Evolutionary conservation across 2,113 vertebrate genomes (phyloP).

Genomic region (Fulmarus glacialis): DNA sequence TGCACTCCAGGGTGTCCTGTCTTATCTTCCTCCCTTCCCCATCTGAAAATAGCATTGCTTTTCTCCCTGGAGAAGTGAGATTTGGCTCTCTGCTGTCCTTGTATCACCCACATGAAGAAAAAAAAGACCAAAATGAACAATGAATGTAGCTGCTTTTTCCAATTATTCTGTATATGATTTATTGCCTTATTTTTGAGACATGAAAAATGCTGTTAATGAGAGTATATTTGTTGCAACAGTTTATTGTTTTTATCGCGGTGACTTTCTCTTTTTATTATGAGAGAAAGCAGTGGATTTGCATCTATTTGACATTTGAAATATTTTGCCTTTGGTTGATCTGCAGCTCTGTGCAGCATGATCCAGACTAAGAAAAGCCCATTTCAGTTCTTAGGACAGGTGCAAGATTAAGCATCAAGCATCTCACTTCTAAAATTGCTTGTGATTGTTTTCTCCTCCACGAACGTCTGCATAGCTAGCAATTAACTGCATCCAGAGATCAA

Average conservation of each 20-base stretch:
- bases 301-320: conserved; percentile 17
- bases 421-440: conserved; percentile 5
- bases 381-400: conserved; percentile 56
- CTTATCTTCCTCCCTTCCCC: not conserved
- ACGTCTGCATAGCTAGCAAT: not conserved
- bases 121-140: not conserved
- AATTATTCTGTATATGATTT: conserved; percentile 6
- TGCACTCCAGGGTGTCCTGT: not conserved
- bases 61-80: not conserved
- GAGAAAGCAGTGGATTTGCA: not conserved
- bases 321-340: not conserved
- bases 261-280: conserved; percentile 1
- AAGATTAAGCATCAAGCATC: conserved; percentile 57
- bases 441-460: conserved; percentile 20
- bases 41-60: not conserved
- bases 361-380: not conserved
- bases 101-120: not conserved
- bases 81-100: not conserved
- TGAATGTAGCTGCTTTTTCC: not conserved
- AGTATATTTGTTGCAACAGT: not conserved
- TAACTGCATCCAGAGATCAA: conserved; percentile 32
- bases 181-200: not conserved
- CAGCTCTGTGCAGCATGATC: not conserved
- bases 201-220: not conserved
- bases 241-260: conserved; percentile 24